Conservation (phyloP, 2,113 vertebrate genomes). For the Silurus asotus region DNA sequence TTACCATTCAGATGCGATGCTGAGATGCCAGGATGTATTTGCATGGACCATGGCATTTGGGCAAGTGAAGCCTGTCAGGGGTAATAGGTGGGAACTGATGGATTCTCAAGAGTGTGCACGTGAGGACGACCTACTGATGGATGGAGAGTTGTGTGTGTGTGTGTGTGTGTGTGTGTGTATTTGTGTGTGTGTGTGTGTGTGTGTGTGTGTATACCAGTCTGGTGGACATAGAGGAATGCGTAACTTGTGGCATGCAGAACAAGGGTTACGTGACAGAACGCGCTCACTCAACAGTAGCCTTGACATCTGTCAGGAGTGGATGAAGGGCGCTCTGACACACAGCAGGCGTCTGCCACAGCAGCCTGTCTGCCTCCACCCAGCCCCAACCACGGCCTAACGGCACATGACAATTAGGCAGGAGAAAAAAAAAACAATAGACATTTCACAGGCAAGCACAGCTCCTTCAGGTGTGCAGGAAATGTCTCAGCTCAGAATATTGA, state of each 20-base stretch:
- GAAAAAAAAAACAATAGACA: constrained; percentile 61
- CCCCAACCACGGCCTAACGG: constrained; percentile 67
- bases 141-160: constrained; percentile 10
- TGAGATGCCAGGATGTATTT: constrained; percentile 67
- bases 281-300: constrained; percentile 73
- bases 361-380: constrained; percentile 63
- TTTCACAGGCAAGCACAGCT: constrained; percentile 51
- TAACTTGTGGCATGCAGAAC: constrained; percentile 62
- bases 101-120: constrained; percentile 59
- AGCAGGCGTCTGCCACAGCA: constrained; percentile 73
- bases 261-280: constrained; percentile 72
- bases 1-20: constrained; percentile 63
- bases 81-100: constrained; percentile 77
- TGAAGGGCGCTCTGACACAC: constrained; percentile 73
- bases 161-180: constrained; percentile 53
- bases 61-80: constrained; percentile 74
- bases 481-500: not conserved
- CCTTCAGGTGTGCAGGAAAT: constrained; percentile 19
- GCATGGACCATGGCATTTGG: constrained; percentile 73
- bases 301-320: constrained; percentile 78
- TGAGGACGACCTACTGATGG: constrained; percentile 43
- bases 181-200: constrained; percentile 49
- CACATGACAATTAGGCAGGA: constrained; percentile 70
- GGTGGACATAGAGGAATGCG: constrained; percentile 64
- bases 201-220: constrained; percentile 58